Percentiles rank a stretch among this genome's conserved stretches.
Conservation (phyloP, 2,797 vertebrate genomes). For the Enteromius paludinosus region DNA sequence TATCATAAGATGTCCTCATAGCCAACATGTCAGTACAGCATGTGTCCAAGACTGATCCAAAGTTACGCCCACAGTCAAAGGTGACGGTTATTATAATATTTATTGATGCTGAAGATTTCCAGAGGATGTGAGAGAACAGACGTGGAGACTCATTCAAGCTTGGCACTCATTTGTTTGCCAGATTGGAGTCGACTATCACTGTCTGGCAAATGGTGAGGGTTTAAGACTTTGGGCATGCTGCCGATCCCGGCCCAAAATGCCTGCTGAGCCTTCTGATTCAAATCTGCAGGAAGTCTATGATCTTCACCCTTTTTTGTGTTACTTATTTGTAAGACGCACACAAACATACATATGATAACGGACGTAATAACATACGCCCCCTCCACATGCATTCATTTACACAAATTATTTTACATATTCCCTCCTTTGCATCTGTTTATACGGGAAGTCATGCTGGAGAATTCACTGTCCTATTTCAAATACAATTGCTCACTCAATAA, state of each 20-base stretch:
- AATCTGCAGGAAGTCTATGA: slow-evolving; percentile 67
- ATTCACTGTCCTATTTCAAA: slow-evolving; percentile 42
- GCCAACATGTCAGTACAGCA: background rate
- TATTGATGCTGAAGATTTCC: slow-evolving; percentile 27
- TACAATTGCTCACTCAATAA: slow-evolving; percentile 23
- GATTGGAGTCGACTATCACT: slow-evolving; percentile 70
- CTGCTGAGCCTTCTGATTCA: slow-evolving; percentile 69
- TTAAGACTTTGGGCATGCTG: slow-evolving; percentile 70
- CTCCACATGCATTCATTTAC: slow-evolving; percentile 59
- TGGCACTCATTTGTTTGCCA: slow-evolving; percentile 68
- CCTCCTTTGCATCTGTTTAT: slow-evolving; percentile 58
- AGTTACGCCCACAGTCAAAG: background rate
- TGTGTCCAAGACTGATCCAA: background rate
- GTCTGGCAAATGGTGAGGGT: slow-evolving; percentile 69
- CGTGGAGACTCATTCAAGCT: slow-evolving; percentile 64
- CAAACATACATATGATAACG: slow-evolving; percentile 23
- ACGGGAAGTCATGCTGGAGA: background rate
- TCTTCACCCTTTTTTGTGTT: slow-evolving; percentile 16
- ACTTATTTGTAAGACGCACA: slow-evolving; percentile 32
- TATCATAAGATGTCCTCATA: background rate
- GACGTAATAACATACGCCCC: background rate
- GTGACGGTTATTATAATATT: slow-evolving; percentile 40
- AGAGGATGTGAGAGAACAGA: slow-evolving; percentile 47
- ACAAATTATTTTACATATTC: slow-evolving; percentile 50
- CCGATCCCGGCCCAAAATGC: slow-evolving; percentile 57